Evolutionary conservation across 2,113 vertebrate genomes (phyloP).

Genomic region (Erinaceus europaeus): DNA sequence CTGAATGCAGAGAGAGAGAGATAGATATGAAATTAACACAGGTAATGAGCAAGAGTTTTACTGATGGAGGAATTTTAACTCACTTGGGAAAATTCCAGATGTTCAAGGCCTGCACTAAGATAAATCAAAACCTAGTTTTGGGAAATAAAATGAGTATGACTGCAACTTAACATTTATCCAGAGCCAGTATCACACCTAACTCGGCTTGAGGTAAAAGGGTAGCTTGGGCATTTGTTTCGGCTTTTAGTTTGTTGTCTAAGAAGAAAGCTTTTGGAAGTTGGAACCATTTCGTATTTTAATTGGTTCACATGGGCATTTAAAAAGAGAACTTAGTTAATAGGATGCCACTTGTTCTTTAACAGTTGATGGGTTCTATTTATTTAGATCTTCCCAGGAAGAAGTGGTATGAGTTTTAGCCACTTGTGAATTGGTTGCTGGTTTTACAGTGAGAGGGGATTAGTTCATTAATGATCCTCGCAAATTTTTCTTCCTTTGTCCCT

Average conservation of each 20-base stretch:
- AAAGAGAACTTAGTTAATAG: conserved; percentile 42
- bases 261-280: conserved; percentile 34
- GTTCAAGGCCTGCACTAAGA: conserved; percentile 31
- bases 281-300: conserved; percentile 61
- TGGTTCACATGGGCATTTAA: conserved; percentile 52
- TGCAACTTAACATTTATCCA: conserved; percentile 13
- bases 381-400: not conserved
- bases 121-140: conserved; percentile 68
- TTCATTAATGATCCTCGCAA: not conserved
- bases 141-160: conserved; percentile 7
- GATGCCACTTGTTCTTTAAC: conserved; percentile 39
- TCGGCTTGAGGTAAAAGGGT: not conserved
- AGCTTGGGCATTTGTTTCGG: not conserved
- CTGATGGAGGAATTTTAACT: conserved; percentile 50
- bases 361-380: conserved; percentile 29
- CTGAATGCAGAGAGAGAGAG: conserved; percentile 26
- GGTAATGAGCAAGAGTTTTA: conserved; percentile 64
- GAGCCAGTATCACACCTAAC: not conserved
- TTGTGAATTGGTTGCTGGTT: not conserved
- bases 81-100: conserved; percentile 61
- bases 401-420: not conserved
- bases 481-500: not conserved
- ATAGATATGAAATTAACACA: conserved; percentile 58
- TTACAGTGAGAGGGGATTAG: not conserved
- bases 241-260: conserved; percentile 39